Evolutionary conservation across 2,888 invertebrate species (phyloP), one percentile per base, ranked within the genome.

Genomic region (Microctonus brassicae): DNA sequence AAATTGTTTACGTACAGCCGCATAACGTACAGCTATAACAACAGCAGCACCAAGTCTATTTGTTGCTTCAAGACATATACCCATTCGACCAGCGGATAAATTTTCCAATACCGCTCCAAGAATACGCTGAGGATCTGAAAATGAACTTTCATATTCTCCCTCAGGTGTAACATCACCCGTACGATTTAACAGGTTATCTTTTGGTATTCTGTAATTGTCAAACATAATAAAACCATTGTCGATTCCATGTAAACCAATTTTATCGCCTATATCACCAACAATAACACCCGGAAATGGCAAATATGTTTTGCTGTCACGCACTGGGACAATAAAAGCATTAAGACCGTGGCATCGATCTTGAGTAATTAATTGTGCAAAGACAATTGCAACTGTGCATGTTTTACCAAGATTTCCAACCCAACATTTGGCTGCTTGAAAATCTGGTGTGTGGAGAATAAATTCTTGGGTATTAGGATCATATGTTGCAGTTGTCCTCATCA

Each of bases 191-290:
- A 97, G 89, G 85, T 94, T 94, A 82, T 93, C 94, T 66, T 94
- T 91, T 0, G 97, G 95, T 88, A 98, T 95, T 82, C 95, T 91
- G 87, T 95, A 96, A 80, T 95, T 92, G 83, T 95, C 92, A 88
- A 97, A 97, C 89, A 95, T 91, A 76, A 96, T 91, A 86, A 96
- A 97, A 11, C 97, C 98, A 88, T 98, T 98, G 87, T 98, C 97
- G 73, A 97, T 92, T 3, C 96, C 97, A 85, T 97, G 94, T 63
- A 96, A 91, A 9, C 97, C 97, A 61, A 95, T 91, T 89, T 98
- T 98, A 86, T 95, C 95, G 0, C 97, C 97, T 91, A 97, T 95
- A 82, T 98, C 97, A 0, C 97, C 97, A 0, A 97, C 93, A 13
- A 93, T 90, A 10, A 98, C 91, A 0, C 97, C 97, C 0, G 96